phyloP scores from a whole-genome alignment of 2,113 vertebrate genomes.

The Ciconia maguari region DNA sequence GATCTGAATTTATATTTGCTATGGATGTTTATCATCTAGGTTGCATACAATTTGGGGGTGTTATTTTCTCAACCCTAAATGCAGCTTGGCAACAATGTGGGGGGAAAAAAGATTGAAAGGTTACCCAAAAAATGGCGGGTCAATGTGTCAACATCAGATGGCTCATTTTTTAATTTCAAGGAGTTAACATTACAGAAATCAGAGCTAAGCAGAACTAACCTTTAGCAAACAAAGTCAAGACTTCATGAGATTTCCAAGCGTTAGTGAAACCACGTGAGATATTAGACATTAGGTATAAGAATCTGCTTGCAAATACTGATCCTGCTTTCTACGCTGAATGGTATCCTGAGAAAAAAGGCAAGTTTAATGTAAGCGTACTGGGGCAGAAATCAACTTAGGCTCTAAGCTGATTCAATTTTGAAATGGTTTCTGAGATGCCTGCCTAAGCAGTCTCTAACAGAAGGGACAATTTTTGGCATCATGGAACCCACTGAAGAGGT shows the following conservation, averaged over 20 bases:
- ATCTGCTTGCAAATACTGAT: background rate
- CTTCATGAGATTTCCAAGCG: background rate
- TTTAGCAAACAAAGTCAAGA: conserved; percentile 33
- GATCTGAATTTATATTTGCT: background rate
- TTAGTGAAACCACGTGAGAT: background rate
- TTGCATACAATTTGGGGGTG: background rate
- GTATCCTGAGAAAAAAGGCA: background rate
- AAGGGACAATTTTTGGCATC: background rate
- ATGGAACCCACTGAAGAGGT: background rate
- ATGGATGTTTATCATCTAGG: background rate
- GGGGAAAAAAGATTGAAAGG: background rate
- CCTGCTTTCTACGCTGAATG: background rate
- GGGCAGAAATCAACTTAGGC: background rate
- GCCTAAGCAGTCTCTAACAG: background rate
- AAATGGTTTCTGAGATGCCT: background rate
- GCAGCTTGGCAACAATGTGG: background rate
- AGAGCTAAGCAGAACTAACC: conserved; percentile 22
- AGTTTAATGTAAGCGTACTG: background rate
- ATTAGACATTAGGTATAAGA: background rate
- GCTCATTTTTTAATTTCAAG: conserved; percentile 6
- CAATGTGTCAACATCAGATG: background rate
- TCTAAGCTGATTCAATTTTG: background rate
- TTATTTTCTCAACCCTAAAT: background rate
- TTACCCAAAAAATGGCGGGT: background rate
- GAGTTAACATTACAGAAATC: background rate